Conservation (phyloP, 2,797 vertebrate species). For the Varecia variegata region DNA sequence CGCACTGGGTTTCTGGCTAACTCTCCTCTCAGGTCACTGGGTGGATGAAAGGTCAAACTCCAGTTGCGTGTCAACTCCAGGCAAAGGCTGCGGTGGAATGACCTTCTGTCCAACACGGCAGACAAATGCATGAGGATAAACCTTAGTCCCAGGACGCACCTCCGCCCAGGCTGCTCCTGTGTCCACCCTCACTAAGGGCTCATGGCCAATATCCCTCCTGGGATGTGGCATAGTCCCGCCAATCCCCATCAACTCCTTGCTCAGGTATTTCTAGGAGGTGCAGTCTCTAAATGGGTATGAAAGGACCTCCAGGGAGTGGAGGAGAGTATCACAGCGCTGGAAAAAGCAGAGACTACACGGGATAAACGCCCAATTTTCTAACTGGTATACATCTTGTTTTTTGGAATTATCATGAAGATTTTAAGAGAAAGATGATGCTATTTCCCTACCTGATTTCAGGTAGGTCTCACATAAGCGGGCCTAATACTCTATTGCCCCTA, state of each 20-base stretch:
- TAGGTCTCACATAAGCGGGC: not conserved
- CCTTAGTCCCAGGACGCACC: fast-evolving
- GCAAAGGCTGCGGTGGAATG: not conserved
- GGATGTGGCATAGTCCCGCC: not conserved
- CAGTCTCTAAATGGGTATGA: not conserved
- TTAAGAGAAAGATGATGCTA: not conserved
- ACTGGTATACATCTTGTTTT: not conserved
- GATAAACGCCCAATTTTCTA: not conserved
- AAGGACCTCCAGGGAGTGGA: not conserved
- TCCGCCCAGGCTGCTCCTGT: not conserved
- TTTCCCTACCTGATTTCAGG: not conserved
- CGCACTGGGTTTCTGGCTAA: not conserved
- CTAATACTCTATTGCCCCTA: not conserved
- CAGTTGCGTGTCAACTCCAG: not conserved
- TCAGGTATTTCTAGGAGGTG: not conserved
- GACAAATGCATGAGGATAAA: not conserved
- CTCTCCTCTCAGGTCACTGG: not conserved
- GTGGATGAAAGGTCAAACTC: not conserved
- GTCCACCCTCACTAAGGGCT: not conserved
- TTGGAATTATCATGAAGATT: not conserved
- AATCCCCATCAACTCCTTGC: not conserved
- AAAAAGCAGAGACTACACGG: not conserved
- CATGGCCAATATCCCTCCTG: not conserved
- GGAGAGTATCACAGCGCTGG: not conserved
- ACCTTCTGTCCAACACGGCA: not conserved